Percentiles rank a stretch among this genome's conserved stretches.
Evolutionary conservation across 2,888 invertebrate species (phyloP).

Genomic region (Synergus itoensis): DNA sequence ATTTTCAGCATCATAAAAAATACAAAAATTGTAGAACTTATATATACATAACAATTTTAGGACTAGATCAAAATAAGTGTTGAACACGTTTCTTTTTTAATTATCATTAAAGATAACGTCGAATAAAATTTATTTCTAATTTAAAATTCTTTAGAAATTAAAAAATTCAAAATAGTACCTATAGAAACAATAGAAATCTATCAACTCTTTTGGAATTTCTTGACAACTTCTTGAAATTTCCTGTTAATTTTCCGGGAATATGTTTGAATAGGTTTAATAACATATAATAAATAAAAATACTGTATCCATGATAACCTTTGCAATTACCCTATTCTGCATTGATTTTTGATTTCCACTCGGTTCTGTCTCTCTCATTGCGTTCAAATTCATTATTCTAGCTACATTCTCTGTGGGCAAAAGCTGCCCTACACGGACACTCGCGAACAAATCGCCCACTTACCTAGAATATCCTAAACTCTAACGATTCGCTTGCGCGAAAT

Average conservation of each 20-base stretch:
- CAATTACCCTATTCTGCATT: slow-evolving; percentile 12
- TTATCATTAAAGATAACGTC: background rate
- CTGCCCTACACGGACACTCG: slow-evolving; percentile 54
- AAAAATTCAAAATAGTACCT: background rate
- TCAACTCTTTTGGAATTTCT: background rate
- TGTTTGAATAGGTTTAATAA: background rate
- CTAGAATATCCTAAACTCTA: slow-evolving; percentile 56
- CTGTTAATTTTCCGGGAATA: background rate
- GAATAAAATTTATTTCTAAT: background rate
- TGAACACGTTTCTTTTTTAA: background rate
- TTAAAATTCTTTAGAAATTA: background rate
- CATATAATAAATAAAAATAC: background rate
- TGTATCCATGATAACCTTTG: background rate
- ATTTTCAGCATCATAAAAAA: background rate
- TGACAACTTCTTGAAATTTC: background rate
- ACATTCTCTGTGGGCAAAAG: slow-evolving; percentile 50
- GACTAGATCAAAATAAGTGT: background rate
- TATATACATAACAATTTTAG: background rate
- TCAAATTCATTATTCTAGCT: slow-evolving; percentile 62
- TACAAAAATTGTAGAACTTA: background rate
- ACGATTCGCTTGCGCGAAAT: slow-evolving; percentile 54
- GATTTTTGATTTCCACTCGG: slow-evolving; percentile 20
- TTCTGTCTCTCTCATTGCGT: slow-evolving; percentile 34
- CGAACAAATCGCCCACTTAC: slow-evolving; percentile 55
- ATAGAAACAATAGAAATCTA: too few relatives aligned